A percentile compares a stretch with the other conserved stretches of the same genome.
Evolutionary conservation across 2,797 vertebrate genomes (phyloP).

Genomic region (Liparis tanakae): DNA sequence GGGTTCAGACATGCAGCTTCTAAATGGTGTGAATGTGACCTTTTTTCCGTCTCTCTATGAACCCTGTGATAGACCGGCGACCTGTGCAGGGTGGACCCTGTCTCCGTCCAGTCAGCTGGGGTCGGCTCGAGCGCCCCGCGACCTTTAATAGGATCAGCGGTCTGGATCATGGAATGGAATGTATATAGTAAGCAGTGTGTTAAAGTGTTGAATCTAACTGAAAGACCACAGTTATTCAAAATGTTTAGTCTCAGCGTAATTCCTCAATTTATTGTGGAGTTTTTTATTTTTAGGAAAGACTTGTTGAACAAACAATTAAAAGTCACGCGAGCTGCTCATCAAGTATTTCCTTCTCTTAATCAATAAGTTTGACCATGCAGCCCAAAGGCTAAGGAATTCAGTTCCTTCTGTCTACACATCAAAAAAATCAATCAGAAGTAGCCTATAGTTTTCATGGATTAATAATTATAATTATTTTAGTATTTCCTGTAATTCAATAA

Average conservation of each 20-base stretch:
- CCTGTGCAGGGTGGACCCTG: too few species aligned
- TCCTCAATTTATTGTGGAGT: not conserved
- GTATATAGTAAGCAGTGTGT: slow-evolving; percentile 28
- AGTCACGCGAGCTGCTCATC: slow-evolving; percentile 13
- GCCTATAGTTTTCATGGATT: not conserved
- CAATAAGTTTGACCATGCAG: slow-evolving; percentile 2
- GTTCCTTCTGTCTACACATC: too few species aligned
- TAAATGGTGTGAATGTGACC: too few species aligned
- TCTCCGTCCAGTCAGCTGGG: too few species aligned
- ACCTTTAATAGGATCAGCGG: not conserved
- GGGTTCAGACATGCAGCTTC: too few species aligned
- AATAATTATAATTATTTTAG: not conserved
- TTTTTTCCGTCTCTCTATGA: too few species aligned
- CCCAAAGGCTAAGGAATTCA: too few species aligned
- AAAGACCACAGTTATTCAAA: too few species aligned
- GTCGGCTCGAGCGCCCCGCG: too few species aligned
- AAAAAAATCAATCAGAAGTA: too few species aligned
- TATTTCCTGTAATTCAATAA: not conserved
- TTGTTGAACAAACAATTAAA: slow-evolving; percentile 47
- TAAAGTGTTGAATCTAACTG: too few species aligned
- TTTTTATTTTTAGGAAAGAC: not conserved
- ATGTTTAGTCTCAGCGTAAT: not conserved
- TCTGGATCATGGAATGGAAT: not conserved
- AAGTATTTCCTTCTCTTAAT: slow-evolving; percentile 4
- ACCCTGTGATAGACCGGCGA: too few species aligned